Evolutionary conservation across 2,113 vertebrate genomes (phyloP).

Genomic region (Crotalus viridis): DNA sequence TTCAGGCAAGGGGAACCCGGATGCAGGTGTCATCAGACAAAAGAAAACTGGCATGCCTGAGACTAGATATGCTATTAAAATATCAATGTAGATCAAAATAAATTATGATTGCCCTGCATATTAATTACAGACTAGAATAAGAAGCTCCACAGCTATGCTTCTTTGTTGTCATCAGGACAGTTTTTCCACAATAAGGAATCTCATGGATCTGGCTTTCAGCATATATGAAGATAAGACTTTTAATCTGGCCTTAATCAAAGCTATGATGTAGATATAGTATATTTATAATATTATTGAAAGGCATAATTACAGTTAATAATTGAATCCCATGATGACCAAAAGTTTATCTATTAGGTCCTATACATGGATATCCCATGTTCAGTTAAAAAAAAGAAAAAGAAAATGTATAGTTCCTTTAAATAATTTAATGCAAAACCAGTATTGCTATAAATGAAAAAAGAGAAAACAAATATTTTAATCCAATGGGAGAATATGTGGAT

Average conservation of each 20-base stretch:
- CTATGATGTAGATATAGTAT: not conserved
- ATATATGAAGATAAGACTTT: not conserved
- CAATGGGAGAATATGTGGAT: no score
- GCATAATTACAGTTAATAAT: not conserved
- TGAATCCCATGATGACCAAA: not conserved
- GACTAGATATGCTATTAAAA: not conserved
- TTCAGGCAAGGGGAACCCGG: no score
- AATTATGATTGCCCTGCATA: not conserved
- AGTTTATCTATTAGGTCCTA: not conserved
- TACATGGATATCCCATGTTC: no score
- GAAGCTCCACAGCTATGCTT: not conserved
- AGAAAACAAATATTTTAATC: no score
- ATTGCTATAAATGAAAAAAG: no score
- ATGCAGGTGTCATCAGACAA: not conserved
- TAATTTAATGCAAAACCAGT: no score
- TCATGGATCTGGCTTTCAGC: not conserved
- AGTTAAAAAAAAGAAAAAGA: no score
- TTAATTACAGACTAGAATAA: not conserved
- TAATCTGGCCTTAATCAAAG: not conserved
- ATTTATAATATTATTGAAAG: not conserved
- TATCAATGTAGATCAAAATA: not conserved
- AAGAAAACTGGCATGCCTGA: not conserved
- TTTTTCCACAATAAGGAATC: not conserved
- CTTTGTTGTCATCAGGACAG: not conserved
- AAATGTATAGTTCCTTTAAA: no score